These are phyloP conservation scores for Micropoecilia bifurca DNA, from an alignment of 2,797 vertebrate genomes.

Conservation along the genomic window DNA sequence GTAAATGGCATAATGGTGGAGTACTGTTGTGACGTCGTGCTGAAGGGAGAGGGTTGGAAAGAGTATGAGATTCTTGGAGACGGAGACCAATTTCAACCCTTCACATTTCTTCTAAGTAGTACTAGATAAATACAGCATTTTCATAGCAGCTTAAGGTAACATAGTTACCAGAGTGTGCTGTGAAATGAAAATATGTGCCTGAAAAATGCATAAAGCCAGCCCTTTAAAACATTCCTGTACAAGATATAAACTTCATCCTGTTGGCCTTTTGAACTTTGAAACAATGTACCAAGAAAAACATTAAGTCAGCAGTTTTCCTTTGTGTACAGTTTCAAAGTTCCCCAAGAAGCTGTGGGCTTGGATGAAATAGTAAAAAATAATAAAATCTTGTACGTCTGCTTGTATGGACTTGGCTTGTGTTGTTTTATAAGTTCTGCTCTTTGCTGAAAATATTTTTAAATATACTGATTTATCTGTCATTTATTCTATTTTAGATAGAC, in stretches of 20 bases:
- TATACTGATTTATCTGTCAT: neutral
- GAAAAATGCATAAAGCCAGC: no score
- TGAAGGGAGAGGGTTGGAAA: no score
- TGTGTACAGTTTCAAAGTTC: neutral
- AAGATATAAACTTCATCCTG: neutral
- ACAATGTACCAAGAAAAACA: neutral
- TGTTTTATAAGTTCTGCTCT: constrained; percentile 9
- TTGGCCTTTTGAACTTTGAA: constrained; percentile 2
- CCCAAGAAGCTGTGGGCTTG: neutral
- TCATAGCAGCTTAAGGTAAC: no score
- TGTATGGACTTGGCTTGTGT: neutral
- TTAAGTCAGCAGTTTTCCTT: neutral
- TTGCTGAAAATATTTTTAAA: constrained; percentile 12
- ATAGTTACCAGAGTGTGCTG: no score
- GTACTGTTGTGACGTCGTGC: no score
- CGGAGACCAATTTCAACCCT: no score
- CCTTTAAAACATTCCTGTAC: neutral
- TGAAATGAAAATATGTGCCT: no score
- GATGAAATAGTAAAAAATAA: neutral
- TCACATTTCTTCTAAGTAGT: no score
- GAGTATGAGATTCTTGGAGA: no score
- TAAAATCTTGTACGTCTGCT: neutral
- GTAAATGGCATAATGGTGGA: no score
- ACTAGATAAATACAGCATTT: no score
- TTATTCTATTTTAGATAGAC: constrained; percentile 81